Evolutionary conservation across 2,888 invertebrate species (phyloP).

Genomic region (Lasioglossum villosulum): DNA sequence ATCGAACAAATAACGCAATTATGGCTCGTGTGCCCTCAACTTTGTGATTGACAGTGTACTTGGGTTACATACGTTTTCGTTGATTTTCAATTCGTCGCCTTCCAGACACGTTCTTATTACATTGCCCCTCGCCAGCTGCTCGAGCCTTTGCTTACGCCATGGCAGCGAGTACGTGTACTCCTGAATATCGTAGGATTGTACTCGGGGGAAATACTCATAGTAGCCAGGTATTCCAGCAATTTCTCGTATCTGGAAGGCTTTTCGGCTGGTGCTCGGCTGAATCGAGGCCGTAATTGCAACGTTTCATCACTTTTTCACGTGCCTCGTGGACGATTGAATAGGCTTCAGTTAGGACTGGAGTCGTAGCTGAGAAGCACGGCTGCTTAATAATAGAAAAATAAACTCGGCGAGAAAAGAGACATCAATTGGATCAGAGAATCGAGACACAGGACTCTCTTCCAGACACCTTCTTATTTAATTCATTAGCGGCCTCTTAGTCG

Average conservation of each 20-base stretch:
- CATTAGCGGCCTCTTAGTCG: conserved; percentile 32
- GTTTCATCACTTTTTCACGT: conserved; percentile 70
- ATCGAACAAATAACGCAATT: too few species aligned
- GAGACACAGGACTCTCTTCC: background rate
- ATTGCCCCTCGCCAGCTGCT: background rate
- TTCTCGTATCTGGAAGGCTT: conserved; percentile 32
- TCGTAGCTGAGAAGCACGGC: background rate
- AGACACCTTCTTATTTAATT: conserved; percentile 56
- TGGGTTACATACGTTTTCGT: background rate
- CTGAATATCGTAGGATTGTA: conserved; percentile 51
- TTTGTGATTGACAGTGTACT: too few species aligned
- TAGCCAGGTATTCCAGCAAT: conserved; percentile 51
- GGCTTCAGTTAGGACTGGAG: conserved; percentile 53
- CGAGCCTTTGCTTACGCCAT: background rate
- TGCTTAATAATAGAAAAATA: conserved; percentile 51
- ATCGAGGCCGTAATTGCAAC: conserved; percentile 66
- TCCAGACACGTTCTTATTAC: conserved; percentile 25
- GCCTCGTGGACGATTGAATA: conserved; percentile 33
- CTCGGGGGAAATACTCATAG: conserved; percentile 74
- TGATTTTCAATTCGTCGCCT: conserved; percentile 38
- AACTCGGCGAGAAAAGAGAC: conserved; percentile 16
- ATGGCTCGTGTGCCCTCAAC: too few species aligned
- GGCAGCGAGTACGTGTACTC: conserved; percentile 4
- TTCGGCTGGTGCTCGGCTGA: conserved; percentile 40
- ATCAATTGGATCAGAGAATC: conserved; percentile 25